Conservation (phyloP, 2,797 vertebrate genomes). For the Eospalax fontanierii region DNA sequence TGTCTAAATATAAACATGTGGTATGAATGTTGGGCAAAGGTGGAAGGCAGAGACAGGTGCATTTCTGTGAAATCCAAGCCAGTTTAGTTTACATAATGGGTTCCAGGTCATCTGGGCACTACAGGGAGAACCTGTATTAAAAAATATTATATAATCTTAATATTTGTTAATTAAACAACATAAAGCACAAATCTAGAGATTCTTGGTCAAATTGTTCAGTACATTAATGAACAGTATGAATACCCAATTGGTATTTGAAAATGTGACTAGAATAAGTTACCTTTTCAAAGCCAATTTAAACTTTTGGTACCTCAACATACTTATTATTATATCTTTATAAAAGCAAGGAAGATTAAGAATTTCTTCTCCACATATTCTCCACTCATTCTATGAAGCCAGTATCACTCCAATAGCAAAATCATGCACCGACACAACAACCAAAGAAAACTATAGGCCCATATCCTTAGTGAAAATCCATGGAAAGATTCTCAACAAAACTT, state of each 20-base stretch:
- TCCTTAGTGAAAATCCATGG: no score
- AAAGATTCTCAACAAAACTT: no score
- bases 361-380: not conserved
- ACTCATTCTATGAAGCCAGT: no score
- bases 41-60: no score
- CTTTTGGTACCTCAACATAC: constrained; percentile 1
- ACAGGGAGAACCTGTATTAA: no score
- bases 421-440: no score
- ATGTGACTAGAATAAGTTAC: not conserved
- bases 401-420: no score
- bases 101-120: no score
- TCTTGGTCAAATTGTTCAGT: not conserved
- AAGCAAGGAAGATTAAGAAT: not conserved
- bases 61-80: no score
- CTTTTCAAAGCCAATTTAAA: constrained; percentile 25
- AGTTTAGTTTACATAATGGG: no score
- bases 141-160: not conserved
- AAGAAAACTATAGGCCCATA: no score
- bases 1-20: not conserved
- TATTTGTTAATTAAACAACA: not conserved
- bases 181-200: not conserved
- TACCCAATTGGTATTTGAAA: not conserved
- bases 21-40: not conserved
- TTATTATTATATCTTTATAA: constrained; percentile 3
- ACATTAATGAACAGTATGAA: not conserved